A percentile compares a stretch with the other conserved stretches of the same genome.
These are phyloP conservation scores for Zosterops japonicus DNA, from an alignment of 2,113 vertebrate genomes.

Conservation along the genomic window DNA sequence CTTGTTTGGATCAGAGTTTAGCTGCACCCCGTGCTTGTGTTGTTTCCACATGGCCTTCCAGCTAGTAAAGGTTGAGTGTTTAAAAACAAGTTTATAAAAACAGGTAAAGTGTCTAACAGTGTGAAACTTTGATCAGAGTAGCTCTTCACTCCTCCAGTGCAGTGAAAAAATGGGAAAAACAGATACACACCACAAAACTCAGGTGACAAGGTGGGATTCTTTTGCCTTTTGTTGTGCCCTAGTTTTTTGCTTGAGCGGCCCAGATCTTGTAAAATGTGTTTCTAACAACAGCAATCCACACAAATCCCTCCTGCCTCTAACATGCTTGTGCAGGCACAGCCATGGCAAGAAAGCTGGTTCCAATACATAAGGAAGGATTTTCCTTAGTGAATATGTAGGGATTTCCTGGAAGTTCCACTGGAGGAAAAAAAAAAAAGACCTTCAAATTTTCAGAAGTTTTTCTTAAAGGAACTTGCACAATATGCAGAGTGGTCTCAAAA, in stretches of 20 bases:
- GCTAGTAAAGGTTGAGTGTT: not conserved
- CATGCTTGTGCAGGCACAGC: not conserved
- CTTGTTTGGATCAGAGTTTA: not conserved
- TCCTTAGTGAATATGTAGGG: not conserved
- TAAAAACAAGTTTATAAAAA: not conserved
- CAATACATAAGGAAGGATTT: not conserved
- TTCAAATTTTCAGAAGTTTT: not conserved
- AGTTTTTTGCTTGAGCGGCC: not conserved
- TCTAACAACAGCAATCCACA: not conserved
- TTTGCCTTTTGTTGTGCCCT: not conserved
- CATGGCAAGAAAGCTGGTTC: not conserved
- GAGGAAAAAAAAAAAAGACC: not conserved
- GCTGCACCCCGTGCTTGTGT: not conserved
- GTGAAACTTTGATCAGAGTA: not conserved
- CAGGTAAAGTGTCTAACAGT: not conserved
- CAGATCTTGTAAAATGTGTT: not conserved
- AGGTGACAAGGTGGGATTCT: not conserved
- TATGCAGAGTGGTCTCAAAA: not conserved
- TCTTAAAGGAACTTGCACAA: not conserved
- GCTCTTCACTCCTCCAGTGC: not conserved
- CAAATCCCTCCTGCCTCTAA: not conserved
- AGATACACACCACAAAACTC: not conserved
- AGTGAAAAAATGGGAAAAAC: not conserved
- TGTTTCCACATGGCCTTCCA: not conserved
- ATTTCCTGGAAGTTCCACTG: not conserved